Evolutionary conservation across 2,113 vertebrate species (phyloP).

Genomic region (Cebidichthys violaceus): DNA sequence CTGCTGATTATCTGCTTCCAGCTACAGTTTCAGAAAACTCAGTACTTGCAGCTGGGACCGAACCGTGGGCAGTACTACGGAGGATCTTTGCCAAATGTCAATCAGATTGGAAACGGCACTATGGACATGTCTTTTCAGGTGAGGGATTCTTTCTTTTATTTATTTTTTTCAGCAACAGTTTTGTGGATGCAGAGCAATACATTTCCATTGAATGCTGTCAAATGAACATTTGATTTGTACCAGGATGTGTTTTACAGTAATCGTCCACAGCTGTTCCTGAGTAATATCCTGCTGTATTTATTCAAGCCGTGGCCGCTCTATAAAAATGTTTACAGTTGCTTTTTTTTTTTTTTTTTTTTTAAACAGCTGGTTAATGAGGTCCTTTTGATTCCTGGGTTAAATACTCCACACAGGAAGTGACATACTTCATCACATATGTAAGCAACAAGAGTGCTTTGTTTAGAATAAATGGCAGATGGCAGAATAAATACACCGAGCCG

Average conservation of each 20-base stretch:
- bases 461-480: constrained; percentile 1
- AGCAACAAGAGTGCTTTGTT: constrained; percentile 29
- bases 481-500: not conserved
- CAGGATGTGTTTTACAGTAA: constrained; percentile 1
- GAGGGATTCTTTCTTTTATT: constrained; percentile 25
- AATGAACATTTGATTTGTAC: constrained; percentile 12
- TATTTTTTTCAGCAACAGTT: not conserved
- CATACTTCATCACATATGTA: constrained; percentile 1
- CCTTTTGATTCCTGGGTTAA: not conserved
- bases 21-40: constrained; percentile 94
- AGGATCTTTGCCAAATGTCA: constrained; percentile 95
- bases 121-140: constrained; percentile 94
- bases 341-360: no score
- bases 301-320: constrained; percentile 4
- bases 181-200: not conserved
- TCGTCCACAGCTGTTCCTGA: not conserved
- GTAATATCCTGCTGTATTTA: constrained; percentile 16
- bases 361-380: constrained; percentile 6
- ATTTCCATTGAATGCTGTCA: not conserved
- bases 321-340: constrained; percentile 27
- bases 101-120: constrained; percentile 89
- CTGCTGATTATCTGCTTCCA: constrained; percentile 59
- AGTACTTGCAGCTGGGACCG: constrained; percentile 94
- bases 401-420: constrained; percentile 9
- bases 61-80: constrained; percentile 94